Percentiles rank a stretch among this genome's conserved stretches.
phyloP scores from a whole-genome alignment of 2,113 vertebrate genomes.

The Apteryx owenii region DNA sequence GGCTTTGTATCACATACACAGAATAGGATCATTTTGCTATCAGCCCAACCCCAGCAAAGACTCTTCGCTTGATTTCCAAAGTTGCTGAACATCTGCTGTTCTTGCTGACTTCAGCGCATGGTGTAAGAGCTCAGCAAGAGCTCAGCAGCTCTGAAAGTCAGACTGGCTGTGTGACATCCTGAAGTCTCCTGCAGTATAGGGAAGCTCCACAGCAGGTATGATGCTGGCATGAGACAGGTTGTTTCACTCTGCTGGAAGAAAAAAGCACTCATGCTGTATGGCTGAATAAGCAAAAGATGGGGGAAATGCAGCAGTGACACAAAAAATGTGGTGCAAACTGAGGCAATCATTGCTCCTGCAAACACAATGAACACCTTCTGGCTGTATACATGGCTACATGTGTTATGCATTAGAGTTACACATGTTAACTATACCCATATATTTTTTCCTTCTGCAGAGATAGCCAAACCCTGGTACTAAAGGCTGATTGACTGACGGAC shows the following conservation, averaged over 20 bases:
- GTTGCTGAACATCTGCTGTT: slow-evolving; percentile 20
- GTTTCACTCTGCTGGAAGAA: background rate
- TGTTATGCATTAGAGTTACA: slow-evolving; percentile 70
- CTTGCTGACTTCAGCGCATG: background rate
- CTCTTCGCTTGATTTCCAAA: slow-evolving; percentile 26
- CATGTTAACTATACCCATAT: slow-evolving; percentile 69
- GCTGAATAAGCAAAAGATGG: slow-evolving; percentile 33
- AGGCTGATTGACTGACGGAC: slow-evolving; percentile 26
- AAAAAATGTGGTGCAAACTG: slow-evolving; percentile 71
- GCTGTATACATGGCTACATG: slow-evolving; percentile 69
- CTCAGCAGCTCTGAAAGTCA: slow-evolving; percentile 1
- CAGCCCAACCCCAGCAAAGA: background rate
- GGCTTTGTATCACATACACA: background rate
- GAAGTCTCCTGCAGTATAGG: background rate
- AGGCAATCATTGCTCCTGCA: slow-evolving; percentile 69
- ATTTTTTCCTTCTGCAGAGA: slow-evolving; percentile 67
- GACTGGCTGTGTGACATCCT: slow-evolving; percentile 8
- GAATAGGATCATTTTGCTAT: background rate
- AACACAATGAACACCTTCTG: slow-evolving; percentile 72
- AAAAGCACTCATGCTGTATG: slow-evolving; percentile 21
- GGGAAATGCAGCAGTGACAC: slow-evolving; percentile 57
- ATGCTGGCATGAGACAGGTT: background rate
- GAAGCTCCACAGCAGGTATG: slow-evolving; percentile 10
- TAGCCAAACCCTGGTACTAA: slow-evolving; percentile 39
- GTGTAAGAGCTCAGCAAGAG: slow-evolving; percentile 18